Base-by-base conservation (phyloP, 2,113 vertebrate genomes). In the Naja naja region DNA sequence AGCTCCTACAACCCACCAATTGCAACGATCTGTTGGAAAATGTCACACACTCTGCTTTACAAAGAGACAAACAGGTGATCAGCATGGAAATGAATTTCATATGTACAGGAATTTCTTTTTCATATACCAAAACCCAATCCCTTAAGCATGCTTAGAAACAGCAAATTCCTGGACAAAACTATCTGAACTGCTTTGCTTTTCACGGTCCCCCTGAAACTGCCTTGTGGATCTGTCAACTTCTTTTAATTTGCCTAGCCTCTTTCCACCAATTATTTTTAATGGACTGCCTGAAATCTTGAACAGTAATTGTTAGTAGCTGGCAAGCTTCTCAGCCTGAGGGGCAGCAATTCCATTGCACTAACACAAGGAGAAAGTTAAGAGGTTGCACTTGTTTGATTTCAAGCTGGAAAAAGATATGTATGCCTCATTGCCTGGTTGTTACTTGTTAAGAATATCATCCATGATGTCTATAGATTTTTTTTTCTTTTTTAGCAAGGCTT, bases 261-360 rank as follows among this genome's bases (percentile, higher is more conserved):
- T 12, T 9, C 30, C 52, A 0, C 25, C 58, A 92, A 92, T 85
- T 95, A n/a, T 95, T 95, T 94, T 94, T 85, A 90, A 56, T 64
- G 0, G 0, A 85, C 49, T n/a, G 11, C 34, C 89, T 45, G 89
- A 74, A 60, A 85, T 27, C 22, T 53, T 20, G 27, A 16, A 25
- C 69, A 58, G 45, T 89, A 85, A 89, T 89, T 92, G 69, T 85
- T 20, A 20, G 20, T 45, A 45, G 43, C 52, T 89, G 39, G 53
- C 69, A 34, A 89, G 12, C 64, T 22, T 5, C 39, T 54, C 47
- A 81, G 64, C 88, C 92, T 4, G 0, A 86, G 20, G 93, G 89
- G 90, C 92, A 74, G 92, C 92, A 93, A 93, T 91, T 89, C 93
- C 25, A 0, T 89, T 90, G 69, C 0, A 30, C 90, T 91, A 94